A percentile compares a stretch with the other conserved stretches of the same genome.
These are phyloP conservation scores for Drosophila micromelanica DNA, from an alignment of 1,140 invertebrate genomes.

Conservation along the genomic window DNA sequence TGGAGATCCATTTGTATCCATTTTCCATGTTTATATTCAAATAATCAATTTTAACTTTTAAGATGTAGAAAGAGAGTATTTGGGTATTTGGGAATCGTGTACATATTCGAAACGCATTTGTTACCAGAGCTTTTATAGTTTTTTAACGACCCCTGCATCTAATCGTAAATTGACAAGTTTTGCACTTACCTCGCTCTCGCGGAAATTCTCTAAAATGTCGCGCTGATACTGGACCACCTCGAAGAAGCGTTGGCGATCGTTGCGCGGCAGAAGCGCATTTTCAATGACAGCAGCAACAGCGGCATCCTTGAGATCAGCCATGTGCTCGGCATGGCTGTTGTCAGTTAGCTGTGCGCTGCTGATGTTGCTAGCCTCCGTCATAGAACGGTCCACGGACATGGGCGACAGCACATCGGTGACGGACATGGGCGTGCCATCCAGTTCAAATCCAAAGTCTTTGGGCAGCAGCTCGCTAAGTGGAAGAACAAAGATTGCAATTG, in stretches of 20 bases:
- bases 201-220: conserved; percentile 91
- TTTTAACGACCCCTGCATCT: neutral
- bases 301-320: conserved; percentile 14
- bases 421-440: conserved; percentile 82
- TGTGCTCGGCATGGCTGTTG: conserved; percentile 36
- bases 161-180: neutral
- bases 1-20: too few species aligned
- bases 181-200: conserved; percentile 88
- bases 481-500: neutral
- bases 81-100: too few species aligned
- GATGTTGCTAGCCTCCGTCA: conserved; percentile 28
- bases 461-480: conserved; percentile 22
- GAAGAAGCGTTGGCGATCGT: conserved; percentile 85
- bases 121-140: neutral
- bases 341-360: conserved; percentile 36
- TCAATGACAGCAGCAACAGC: conserved; percentile 20
- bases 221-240: conserved; percentile 90
- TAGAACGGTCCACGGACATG: conserved; percentile 78
- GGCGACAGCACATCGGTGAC: conserved; percentile 79
- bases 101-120: too few species aligned
- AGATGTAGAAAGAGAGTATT: too few species aligned
- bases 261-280: conserved; percentile 52
- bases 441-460: conserved; percentile 33
- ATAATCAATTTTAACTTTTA: too few species aligned
- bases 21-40: too few species aligned